A percentile compares a stretch with the other conserved stretches of the same genome.
Conservation (phyloP, 2,888 invertebrate species). For the Agrilus cyanescens region DNA sequence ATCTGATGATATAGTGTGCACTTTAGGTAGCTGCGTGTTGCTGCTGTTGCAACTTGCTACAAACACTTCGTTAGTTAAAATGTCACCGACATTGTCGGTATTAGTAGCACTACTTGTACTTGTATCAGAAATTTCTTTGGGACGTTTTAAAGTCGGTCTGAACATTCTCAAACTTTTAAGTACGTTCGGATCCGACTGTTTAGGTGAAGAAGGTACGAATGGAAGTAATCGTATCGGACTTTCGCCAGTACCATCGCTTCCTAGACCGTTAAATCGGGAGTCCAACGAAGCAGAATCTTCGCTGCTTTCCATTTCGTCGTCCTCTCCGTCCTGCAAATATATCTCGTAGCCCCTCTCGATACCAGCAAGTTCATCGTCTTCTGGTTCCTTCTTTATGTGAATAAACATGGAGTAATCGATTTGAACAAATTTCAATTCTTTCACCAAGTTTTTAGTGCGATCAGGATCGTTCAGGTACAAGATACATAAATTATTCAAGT, state of each 20-base stretch:
- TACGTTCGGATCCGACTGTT: conserved; percentile 38
- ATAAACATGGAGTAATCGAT: conserved; percentile 55
- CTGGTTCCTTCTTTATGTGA: conserved; percentile 44
- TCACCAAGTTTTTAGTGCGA: conserved; percentile 52
- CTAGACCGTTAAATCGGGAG: conserved; percentile 36
- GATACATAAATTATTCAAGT: conserved; percentile 44
- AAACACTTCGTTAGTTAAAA: conserved; percentile 3
- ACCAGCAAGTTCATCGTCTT: conserved; percentile 26
- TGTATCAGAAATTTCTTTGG: conserved; percentile 10
- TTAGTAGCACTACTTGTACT: neutral
- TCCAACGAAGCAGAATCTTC: conserved; percentile 40
- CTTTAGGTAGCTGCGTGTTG: too few species aligned
- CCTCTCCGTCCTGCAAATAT: conserved; percentile 21
- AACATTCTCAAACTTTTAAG: conserved; percentile 42
- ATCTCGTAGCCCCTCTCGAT: conserved; percentile 28
- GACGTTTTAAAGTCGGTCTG: conserved; percentile 33
- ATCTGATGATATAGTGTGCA: too few species aligned
- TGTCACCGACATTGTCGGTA: too few species aligned
- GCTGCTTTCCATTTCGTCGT: conserved; percentile 26
- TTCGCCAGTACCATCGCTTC: conserved; percentile 34
- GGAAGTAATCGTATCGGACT: conserved; percentile 15
- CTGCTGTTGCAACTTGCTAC: conserved; percentile 1
- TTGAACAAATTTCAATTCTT: conserved; percentile 62
- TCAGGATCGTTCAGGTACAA: conserved; percentile 43
- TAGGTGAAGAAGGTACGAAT: conserved; percentile 17